Evolutionary conservation across 1,140 invertebrate genomes (phyloP), one percentile per base, ranked within the genome.

Genomic region (Polypedilum vanderplanki): DNA sequence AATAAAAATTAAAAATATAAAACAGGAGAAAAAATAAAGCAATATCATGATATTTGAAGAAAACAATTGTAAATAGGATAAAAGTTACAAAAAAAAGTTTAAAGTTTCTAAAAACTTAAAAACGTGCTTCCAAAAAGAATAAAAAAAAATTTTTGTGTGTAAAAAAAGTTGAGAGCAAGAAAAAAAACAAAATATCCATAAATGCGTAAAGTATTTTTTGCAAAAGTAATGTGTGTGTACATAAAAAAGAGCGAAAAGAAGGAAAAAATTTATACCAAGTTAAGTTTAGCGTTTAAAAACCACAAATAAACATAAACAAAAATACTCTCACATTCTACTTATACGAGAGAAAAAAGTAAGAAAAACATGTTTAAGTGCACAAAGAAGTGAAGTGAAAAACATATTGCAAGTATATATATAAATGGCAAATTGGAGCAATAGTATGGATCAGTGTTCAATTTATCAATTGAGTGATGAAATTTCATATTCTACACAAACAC

Each of bases 381-480:
- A 57, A 57, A 57, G 15, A 57, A 57, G 46, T 57, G 24, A 57
- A 57, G 10, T 12, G 46, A 57, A 57, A 57, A 57, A 57, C 41
- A 4, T 57, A 57, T 57, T 15, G 46, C 12, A 57, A 57, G 46
- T 57, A 46, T 46, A 46, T 46, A 46, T 46, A 57, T 57, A 57
- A 57, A 57, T 57, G 46, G 46, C 46, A 57, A 57, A 57, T n/a
- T 57, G 46, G 46, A 57, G 46, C 46, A 57, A 57, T 57, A 57
- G 46, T 12, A 57, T 57, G 46, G 46, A 57, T 57, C 46, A 57
- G 12, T 57, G 46, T 57, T 57, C 20, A 70, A 70, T 70, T 20
- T 70, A 20, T 70, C 65, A 70, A 70, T 18, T 70, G 65, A 70
- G 17, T 70, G 65, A 70, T 22, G 65, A 70, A 70, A 70, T 70